Percentiles rank a stretch among this genome's conserved stretches.
These are phyloP conservation scores for Apodemus agrarius DNA, from an alignment of 2,797 vertebrate genomes.

Conservation along the genomic window DNA sequence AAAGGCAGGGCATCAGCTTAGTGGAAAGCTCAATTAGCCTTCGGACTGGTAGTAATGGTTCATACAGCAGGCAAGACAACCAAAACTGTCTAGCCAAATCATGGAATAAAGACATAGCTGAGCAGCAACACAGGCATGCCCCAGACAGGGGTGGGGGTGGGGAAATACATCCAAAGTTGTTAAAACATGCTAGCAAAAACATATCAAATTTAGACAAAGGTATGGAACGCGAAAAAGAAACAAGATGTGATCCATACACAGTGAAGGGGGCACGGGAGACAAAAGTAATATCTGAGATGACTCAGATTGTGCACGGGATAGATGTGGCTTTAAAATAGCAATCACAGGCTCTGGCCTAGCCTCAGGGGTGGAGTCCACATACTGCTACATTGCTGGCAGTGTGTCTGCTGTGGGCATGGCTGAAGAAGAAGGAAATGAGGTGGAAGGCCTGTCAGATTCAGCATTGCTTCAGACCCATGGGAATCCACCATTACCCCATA, in stretches of 20 bases:
- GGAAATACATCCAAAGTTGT: not conserved
- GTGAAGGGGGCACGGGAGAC: not conserved
- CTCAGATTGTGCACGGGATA: not conserved
- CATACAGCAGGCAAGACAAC: not conserved
- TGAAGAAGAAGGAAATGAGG: not conserved
- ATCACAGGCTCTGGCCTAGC: not conserved
- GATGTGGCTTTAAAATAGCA: not conserved
- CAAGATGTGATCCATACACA: not conserved
- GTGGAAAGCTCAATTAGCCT: not conserved
- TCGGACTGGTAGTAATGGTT: not conserved
- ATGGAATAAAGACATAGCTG: not conserved
- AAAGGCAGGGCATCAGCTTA: not conserved
- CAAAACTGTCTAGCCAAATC: not conserved
- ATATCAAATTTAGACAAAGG: not conserved
- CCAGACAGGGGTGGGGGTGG: not conserved
- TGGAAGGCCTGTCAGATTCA: slow-evolving; percentile 69
- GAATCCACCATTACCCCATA: slow-evolving; percentile 42
- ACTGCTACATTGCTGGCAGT: not conserved
- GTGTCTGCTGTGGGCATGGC: not conserved
- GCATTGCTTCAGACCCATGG: slow-evolving; percentile 49
- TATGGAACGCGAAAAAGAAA: not conserved
- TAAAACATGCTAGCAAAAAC: not conserved
- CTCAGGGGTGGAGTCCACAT: not conserved
- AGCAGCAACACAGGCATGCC: not conserved
- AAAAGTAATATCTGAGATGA: not conserved